phyloP scores from a whole-genome alignment of 2,888 invertebrate genomes.

The Epinotia demarniana region DNA sequence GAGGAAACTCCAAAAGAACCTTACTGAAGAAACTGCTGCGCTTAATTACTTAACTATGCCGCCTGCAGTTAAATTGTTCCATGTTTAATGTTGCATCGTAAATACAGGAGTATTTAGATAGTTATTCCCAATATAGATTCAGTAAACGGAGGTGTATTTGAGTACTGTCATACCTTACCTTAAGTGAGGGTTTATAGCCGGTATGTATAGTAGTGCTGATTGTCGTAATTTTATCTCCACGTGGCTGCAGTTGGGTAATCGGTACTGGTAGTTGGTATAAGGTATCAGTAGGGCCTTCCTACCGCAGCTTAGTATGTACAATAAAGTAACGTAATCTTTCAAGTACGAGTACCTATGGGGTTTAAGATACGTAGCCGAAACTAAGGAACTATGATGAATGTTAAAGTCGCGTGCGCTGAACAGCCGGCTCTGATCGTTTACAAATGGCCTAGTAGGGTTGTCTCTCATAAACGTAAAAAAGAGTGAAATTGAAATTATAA shows the following conservation, averaged over 20 bases:
- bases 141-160: too few relatives aligned
- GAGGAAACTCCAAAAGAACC: slow-evolving; percentile 31
- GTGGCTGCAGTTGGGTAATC: too few relatives aligned
- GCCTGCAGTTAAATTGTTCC: slow-evolving; percentile 2
- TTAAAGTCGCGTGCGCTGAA: slow-evolving; percentile 43
- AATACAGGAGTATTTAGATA: background rate
- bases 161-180: too few relatives aligned
- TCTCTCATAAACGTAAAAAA: too few relatives aligned
- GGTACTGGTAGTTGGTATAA: too few relatives aligned
- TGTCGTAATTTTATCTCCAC: too few relatives aligned
- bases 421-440: slow-evolving; percentile 37
- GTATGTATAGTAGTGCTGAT: too few relatives aligned
- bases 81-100: slow-evolving; percentile 4
- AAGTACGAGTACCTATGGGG: slow-evolving; percentile 7
- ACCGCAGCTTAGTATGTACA: too few relatives aligned
- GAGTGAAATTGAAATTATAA: too few relatives aligned
- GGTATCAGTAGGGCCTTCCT: too few relatives aligned
- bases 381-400: slow-evolving; percentile 39
- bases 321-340: slow-evolving; percentile 6
- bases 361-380: slow-evolving; percentile 31
- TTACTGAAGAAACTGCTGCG: slow-evolving; percentile 21
- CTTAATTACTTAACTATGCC: slow-evolving; percentile 22
- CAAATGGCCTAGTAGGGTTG: slow-evolving; percentile 19
- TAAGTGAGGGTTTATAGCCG: too few relatives aligned
- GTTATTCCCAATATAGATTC: too few relatives aligned